Evolutionary conservation across 2,113 vertebrate genomes (phyloP).

Genomic region (Caranx ignobilis): DNA sequence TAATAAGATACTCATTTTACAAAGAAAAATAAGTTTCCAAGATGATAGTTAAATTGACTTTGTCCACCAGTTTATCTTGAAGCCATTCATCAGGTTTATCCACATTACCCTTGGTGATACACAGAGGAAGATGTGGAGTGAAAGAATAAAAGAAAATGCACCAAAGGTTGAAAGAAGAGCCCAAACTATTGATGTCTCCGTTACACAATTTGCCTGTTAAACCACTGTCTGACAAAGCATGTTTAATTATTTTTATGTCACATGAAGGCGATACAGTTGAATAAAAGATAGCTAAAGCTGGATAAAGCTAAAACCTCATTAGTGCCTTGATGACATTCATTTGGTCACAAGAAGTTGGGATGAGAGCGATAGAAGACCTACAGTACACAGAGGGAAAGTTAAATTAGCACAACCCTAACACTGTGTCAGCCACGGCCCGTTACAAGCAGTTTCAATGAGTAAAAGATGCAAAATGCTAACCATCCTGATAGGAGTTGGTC

Average conservation of each 20-base stretch:
- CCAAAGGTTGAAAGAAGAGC: background rate
- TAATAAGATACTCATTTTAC: slow-evolving; percentile 9
- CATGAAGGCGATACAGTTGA: no score
- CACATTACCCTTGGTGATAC: background rate
- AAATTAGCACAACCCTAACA: no score
- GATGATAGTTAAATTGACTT: background rate
- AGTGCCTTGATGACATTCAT: no score
- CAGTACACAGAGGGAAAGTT: no score
- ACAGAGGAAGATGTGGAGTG: background rate
- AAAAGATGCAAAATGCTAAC: no score
- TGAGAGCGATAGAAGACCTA: no score
- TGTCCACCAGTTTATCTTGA: background rate
- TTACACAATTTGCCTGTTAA: background rate
- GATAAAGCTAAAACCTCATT: no score
- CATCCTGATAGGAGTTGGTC: no score
- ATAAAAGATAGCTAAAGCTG: no score
- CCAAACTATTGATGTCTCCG: background rate
- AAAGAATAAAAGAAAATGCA: background rate
- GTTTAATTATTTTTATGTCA: background rate
- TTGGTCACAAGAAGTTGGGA: no score
- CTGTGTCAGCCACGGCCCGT: no score
- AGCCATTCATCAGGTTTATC: background rate
- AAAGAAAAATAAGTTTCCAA: background rate
- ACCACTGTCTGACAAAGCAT: background rate
- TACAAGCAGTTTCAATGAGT: no score